Evolutionary conservation across 2,113 vertebrate species (phyloP).

Genomic region (Scalopus aquaticus): DNA sequence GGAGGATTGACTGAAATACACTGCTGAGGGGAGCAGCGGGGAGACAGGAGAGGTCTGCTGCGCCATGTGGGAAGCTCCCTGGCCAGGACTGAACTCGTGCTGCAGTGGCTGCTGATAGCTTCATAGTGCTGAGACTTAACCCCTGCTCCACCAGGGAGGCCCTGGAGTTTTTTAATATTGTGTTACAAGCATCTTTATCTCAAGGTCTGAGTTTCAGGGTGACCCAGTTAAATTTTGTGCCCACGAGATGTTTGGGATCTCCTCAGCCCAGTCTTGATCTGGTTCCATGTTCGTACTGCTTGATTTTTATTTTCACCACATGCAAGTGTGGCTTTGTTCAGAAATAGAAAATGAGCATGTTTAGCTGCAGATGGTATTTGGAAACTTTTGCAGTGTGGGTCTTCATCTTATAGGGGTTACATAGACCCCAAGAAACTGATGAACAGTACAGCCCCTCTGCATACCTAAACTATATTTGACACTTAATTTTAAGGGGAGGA

Average conservation of each 20-base stretch:
- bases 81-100: too few relatives aligned
- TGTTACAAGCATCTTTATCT: neutral
- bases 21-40: too few relatives aligned
- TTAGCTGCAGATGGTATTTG: neutral
- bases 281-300: neutral
- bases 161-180: too few relatives aligned
- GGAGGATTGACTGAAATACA: too few relatives aligned
- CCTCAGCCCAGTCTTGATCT: neutral
- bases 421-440: neutral
- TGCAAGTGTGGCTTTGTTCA: neutral
- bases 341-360: neutral
- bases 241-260: neutral
- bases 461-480: neutral
- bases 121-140: too few relatives aligned
- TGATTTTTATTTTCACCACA: neutral
- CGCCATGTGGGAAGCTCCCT: too few relatives aligned
- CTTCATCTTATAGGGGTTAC: neutral
- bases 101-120: too few relatives aligned
- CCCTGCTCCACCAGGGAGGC: too few relatives aligned
- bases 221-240: neutral
- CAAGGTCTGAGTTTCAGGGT: neutral
- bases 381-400: neutral
- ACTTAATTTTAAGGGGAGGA: neutral
- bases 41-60: too few relatives aligned
- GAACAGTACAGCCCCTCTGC: neutral